Conservation (phyloP, 1,140 invertebrate species). For the Drosophila pseudoananassae region DNA sequence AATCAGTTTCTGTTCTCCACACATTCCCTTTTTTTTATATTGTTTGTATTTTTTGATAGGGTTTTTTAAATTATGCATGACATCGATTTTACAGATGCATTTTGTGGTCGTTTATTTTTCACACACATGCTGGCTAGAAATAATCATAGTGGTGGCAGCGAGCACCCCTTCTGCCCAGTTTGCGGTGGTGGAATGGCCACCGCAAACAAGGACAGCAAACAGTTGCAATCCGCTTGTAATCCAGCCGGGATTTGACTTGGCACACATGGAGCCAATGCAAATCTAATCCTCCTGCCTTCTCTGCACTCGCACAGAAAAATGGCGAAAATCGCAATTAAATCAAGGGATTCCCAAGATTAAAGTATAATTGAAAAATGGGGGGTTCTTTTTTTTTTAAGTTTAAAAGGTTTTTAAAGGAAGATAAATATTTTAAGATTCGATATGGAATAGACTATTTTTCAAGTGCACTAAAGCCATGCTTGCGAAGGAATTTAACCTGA, state of each 20-base stretch:
- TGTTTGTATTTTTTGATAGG: conserved; percentile 15
- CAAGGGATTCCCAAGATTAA: neutral
- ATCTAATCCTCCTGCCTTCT: conserved; percentile 17
- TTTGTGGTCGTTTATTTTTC: conserved; percentile 59
- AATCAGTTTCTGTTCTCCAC: conserved; percentile 17
- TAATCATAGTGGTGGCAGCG: conserved; percentile 50
- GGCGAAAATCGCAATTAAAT: neutral
- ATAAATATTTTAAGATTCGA: no score
- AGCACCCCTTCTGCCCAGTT: conserved; percentile 34
- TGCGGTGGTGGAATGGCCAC: conserved; percentile 45
- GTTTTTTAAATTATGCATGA: conserved; percentile 71
- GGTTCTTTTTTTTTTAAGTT: neutral
- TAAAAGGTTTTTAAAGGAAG: neutral
- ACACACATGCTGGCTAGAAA: conserved; percentile 52
- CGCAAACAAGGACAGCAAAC: conserved; percentile 62
- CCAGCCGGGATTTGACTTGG: conserved; percentile 69
- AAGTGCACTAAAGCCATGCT: neutral
- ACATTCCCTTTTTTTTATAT: conserved; percentile 8
- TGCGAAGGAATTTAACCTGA: conserved; percentile 15
- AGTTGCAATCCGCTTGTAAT: conserved; percentile 67
- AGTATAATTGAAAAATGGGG: neutral
- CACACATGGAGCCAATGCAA: conserved; percentile 49
- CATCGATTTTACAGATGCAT: conserved; percentile 77
- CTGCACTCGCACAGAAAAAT: conserved; percentile 1
- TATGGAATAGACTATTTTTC: neutral